Conservation (phyloP, 2,113 vertebrate species). For the Rhinolophus ferrumequinum region DNA sequence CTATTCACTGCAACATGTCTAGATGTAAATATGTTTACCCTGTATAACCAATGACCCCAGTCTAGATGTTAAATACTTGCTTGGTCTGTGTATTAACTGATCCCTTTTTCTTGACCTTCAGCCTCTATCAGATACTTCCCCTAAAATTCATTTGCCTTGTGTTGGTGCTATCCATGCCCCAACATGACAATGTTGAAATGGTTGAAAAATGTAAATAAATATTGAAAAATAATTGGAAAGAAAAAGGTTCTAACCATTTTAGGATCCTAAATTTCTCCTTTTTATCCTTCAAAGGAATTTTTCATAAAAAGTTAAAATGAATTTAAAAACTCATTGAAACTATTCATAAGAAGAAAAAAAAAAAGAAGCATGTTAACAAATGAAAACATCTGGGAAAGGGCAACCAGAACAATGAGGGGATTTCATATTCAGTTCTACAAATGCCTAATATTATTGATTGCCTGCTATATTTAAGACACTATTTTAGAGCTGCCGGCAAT, state of each 20-base stretch:
- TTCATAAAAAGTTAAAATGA: conserved; percentile 13
- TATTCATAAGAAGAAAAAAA: neutral
- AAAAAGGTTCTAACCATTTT: neutral
- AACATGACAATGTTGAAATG: neutral
- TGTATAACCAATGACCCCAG: neutral
- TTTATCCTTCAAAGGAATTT: neutral
- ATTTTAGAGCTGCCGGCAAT: conserved; percentile 46
- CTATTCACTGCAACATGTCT: neutral
- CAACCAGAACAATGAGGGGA: conserved; percentile 34
- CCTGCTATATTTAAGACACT: conserved; percentile 65
- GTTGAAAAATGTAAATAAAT: neutral
- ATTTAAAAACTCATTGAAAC: conserved; percentile 15
- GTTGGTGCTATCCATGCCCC: neutral
- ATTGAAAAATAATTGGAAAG: neutral
- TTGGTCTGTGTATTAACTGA: neutral
- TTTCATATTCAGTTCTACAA: conserved; percentile 41
- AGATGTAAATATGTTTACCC: neutral
- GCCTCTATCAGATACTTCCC: neutral
- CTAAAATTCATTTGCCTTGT: neutral
- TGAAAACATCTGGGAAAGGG: conserved; percentile 44
- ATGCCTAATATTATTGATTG: conserved; percentile 59
- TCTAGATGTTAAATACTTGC: neutral
- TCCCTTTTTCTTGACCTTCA: neutral
- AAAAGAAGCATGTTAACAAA: conserved; percentile 36
- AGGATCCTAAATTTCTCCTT: neutral